These are phyloP conservation scores for Zophobas morio DNA, from an alignment of 1,140 invertebrate genomes.

Conservation along the genomic window DNA sequence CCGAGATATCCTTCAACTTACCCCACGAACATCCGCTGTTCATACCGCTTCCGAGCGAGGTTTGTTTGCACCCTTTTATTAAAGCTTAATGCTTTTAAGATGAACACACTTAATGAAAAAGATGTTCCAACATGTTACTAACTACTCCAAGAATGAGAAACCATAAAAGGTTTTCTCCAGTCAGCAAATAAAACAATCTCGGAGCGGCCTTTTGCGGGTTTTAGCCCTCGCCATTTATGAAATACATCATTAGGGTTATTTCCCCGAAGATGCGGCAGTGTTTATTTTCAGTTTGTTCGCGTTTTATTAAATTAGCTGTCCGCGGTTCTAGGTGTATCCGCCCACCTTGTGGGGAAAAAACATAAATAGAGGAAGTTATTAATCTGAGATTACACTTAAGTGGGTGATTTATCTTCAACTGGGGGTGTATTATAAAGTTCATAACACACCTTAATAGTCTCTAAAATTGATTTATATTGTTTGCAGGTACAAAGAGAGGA, in stretches of 20 bases:
- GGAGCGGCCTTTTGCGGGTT: not conserved
- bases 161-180: not conserved
- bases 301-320: slow-evolving; percentile 32
- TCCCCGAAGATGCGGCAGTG: slow-evolving; percentile 28
- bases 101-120: slow-evolving; percentile 3
- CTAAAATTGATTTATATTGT: slow-evolving; percentile 60
- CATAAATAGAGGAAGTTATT: slow-evolving; percentile 50
- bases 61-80: slow-evolving; percentile 64
- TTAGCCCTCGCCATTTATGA: slow-evolving; percentile 9
- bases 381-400: slow-evolving; percentile 51
- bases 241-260: slow-evolving; percentile 30
- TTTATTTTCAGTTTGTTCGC: slow-evolving; percentile 33
- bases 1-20: slow-evolving; percentile 88
- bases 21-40: slow-evolving; percentile 84
- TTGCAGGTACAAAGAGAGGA: slow-evolving; percentile 64
- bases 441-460: slow-evolving; percentile 52
- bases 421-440: slow-evolving; percentile 54
- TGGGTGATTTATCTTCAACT: slow-evolving; percentile 59
- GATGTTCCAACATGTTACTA: slow-evolving; percentile 4
- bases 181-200: not conserved
- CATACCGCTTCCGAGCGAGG: slow-evolving; percentile 85
- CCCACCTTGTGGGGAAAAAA: slow-evolving; percentile 10
- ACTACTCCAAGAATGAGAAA: not conserved
- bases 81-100: slow-evolving; percentile 1
- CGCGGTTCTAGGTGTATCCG: not conserved